Conservation (phyloP, 2,888 invertebrate species). For the Melanargia galathea region DNA sequence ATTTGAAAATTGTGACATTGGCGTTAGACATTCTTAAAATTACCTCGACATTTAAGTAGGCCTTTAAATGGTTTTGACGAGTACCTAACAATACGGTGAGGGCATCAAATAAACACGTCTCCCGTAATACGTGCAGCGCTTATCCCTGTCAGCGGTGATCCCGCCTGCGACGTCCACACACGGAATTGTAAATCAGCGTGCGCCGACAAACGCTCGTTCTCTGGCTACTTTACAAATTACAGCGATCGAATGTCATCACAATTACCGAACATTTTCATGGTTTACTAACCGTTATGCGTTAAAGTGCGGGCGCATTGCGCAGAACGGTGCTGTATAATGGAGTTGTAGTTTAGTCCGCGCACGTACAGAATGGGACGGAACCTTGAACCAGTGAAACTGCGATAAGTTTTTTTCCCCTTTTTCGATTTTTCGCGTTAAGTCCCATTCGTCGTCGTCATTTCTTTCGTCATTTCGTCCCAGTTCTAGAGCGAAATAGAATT, state of each 20-base stretch:
- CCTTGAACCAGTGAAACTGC: too few relatives aligned
- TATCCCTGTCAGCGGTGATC: slow-evolving; percentile 36
- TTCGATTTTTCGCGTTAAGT: too few relatives aligned
- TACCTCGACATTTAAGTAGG: neutral
- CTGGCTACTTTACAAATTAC: neutral
- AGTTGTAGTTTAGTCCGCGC: too few relatives aligned
- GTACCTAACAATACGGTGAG: slow-evolving; percentile 22
- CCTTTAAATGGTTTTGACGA: neutral
- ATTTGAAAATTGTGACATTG: too few relatives aligned
- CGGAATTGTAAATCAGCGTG: slow-evolving; percentile 36
- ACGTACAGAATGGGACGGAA: too few relatives aligned
- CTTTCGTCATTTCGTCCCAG: too few relatives aligned
- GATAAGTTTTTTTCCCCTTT: too few relatives aligned
- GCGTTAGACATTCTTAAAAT: neutral
- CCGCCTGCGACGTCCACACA: slow-evolving; percentile 33
- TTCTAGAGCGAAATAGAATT: too few relatives aligned
- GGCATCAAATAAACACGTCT: slow-evolving; percentile 32
- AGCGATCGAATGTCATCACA: slow-evolving; percentile 3
- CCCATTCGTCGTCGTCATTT: too few relatives aligned
- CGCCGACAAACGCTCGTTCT: slow-evolving; percentile 6
- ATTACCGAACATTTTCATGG: neutral
- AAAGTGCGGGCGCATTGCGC: too few relatives aligned
- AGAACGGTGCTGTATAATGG: too few relatives aligned
- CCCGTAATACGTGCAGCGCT: slow-evolving; percentile 20
- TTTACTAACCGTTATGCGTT: too few relatives aligned